Evolutionary conservation across 2,797 vertebrate species (phyloP), one percentile per base, ranked within the genome.

Genomic region (Arnoldichthys spilopterus): DNA sequence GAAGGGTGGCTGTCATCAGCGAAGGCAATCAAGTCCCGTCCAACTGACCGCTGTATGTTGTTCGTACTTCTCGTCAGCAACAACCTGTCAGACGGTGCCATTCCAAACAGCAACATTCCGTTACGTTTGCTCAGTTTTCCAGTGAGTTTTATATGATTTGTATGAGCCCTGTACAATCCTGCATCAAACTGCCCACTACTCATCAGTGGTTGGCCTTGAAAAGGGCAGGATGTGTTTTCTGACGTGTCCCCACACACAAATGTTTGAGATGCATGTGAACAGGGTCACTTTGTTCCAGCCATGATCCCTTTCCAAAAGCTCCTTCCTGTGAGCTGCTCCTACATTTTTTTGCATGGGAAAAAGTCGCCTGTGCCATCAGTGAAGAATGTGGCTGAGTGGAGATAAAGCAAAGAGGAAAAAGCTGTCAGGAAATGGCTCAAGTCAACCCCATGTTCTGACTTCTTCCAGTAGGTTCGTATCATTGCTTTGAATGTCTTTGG

Each of bases 401-500:
- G 43, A 37, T 63, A 34, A 69, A 51, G 15, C 28, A 7, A 9
- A 51, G 32, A n/a, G 45, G 67, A 62, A 76, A 80, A 77, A 80
- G 62, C 70, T 64, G 75, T 64, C 70, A 83, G 79, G 76, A 86
- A 77, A 75, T 30, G 58, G 73, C 69, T 81, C 18, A 69, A 67
- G 72, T 82, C 58, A 72, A 80, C 56, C 51, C 56, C 78, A 69
- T 61, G 80, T 72, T 32, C 3, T 47, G 20, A 75, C 53, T 63
- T 76, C 69, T 77, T 79, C 24, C 61, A 45, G 68, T n/a, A 79
- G 68, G 32, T 54, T 83, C 79, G 62, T 82, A 82, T 80, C 69
- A 72, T 76, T 71, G 69, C 77, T 76, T 79, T 51, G 53, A 47
- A 80, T 72, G 69, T 82, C 74, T 82, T 82, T 76, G 63, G 76